Conservation (phyloP, 2,113 vertebrate genomes). For the Peromyscus californicus region DNA sequence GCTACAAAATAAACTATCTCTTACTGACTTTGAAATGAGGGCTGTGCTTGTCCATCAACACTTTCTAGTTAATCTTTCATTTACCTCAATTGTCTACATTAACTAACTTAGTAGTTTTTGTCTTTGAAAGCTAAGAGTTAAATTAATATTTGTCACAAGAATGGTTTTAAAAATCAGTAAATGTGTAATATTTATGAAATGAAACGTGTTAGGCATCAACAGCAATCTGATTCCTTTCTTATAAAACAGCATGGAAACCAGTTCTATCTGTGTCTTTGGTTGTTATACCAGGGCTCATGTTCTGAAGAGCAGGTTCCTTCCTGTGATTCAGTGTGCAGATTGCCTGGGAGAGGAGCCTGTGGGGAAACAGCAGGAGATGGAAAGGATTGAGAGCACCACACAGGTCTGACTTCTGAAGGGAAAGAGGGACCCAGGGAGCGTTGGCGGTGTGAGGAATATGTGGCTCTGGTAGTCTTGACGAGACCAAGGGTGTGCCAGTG, state of each 20-base stretch:
- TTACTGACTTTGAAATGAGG: not conserved
- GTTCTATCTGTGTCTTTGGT: not conserved
- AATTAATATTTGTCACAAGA: constrained; percentile 1
- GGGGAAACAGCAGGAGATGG: not conserved
- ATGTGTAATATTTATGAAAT: not conserved
- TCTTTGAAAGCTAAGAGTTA: not conserved
- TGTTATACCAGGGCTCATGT: not conserved
- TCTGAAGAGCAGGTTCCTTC: not conserved
- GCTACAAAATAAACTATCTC: not conserved
- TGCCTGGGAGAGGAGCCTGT: not conserved
- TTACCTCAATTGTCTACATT: not conserved
- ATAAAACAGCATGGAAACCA: not conserved
- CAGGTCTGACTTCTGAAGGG: too few relatives aligned
- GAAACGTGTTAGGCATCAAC: not conserved
- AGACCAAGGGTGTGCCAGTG: not conserved
- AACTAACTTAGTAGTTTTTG: constrained; percentile 32
- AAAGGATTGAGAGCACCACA: not conserved
- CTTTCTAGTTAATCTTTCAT: constrained; percentile 35
- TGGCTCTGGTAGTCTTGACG: not conserved
- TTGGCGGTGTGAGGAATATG: not conserved
- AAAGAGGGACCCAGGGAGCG: not conserved
- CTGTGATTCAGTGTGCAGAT: not conserved
- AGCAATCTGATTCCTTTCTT: not conserved
- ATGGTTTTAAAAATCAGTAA: constrained; percentile 28
- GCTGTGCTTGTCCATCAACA: not conserved